Evolutionary conservation across 1,140 invertebrate species (phyloP), one percentile per base, ranked within the genome.

Genomic region (Galendromus occidentalis): DNA sequence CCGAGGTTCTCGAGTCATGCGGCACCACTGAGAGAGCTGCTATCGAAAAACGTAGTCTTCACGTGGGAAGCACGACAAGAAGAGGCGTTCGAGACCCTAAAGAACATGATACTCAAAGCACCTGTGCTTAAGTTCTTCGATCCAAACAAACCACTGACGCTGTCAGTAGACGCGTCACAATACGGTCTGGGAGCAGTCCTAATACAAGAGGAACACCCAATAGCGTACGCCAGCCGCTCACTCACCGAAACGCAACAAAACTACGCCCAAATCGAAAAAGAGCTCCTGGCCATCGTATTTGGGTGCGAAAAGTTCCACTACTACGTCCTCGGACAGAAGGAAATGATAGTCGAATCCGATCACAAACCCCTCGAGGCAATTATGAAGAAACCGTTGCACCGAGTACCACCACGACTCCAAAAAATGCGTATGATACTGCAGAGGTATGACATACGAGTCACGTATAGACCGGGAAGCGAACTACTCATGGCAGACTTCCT

Each of bases 121-220:
- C 33, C 33, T 4, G 66, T 74, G 14, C 66, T 77, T 28, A 33
- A 66, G 42, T 71, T 71, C 64, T 76, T 71, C 70, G 68, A 76
- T 63, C 17, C 47, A 18, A 69, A 71, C 12, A 71, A 72, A 64
- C 66, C 65, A 6, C 67, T 73, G 5, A 68, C 67, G 9, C 66
- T 77, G 2, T 71, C 70, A 39, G 71, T 72, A 1, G 78, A 80
- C 70, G 72, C 72, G 2, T 25, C 42, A 20, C 17, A 70, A 67
- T 33, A 45, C 66, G 22, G 64, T 29, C 30, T 68, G 51, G 28
- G 66, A 67, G 44, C 42, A 42, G 33, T 63, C 63, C 30, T 71
- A 44, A 20, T 67, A 4, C 41, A 68, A 65, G 51, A 68, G 44
- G 30, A 65, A 7, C 22, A 65, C 64, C 44, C 65, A 9, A 64